Conservation (phyloP, 2,113 vertebrate species). For the Halcyon malimbica region DNA sequence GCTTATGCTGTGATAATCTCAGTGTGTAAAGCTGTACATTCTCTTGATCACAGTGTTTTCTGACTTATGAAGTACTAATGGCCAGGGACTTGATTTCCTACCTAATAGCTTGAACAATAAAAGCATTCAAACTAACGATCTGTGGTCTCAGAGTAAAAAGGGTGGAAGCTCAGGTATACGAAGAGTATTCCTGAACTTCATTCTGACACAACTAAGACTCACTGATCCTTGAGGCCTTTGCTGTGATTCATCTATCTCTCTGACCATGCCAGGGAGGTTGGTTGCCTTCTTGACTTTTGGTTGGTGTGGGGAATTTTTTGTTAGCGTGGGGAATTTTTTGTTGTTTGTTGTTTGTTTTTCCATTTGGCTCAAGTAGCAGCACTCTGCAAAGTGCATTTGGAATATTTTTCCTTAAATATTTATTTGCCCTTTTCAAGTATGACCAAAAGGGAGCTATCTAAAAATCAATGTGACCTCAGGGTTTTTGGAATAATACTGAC, state of each 20-base stretch:
- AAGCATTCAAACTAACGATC: background rate
- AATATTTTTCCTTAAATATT: slow-evolving; percentile 9
- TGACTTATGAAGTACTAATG: background rate
- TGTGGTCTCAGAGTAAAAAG: background rate
- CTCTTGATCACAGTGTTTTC: background rate
- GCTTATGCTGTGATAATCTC: background rate
- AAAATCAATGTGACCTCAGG: background rate
- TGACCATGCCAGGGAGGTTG: background rate
- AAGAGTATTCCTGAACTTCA: background rate
- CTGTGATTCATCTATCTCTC: background rate
- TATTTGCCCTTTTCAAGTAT: background rate
- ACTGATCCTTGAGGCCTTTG: fast-evolving
- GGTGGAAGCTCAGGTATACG: background rate
- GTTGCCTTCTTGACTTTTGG: background rate
- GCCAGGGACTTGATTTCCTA: background rate
- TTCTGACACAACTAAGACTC: background rate
- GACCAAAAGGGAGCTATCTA: background rate
- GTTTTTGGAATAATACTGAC: background rate
- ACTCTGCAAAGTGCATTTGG: background rate
- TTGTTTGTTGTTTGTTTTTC: background rate
- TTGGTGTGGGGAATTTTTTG: background rate
- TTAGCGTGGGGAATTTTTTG: background rate
- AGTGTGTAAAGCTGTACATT: background rate
- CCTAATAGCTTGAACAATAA: background rate
- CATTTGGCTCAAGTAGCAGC: background rate